phyloP scores from a whole-genome alignment of 2,113 vertebrate genomes.

The Cryptotis parvus region DNA sequence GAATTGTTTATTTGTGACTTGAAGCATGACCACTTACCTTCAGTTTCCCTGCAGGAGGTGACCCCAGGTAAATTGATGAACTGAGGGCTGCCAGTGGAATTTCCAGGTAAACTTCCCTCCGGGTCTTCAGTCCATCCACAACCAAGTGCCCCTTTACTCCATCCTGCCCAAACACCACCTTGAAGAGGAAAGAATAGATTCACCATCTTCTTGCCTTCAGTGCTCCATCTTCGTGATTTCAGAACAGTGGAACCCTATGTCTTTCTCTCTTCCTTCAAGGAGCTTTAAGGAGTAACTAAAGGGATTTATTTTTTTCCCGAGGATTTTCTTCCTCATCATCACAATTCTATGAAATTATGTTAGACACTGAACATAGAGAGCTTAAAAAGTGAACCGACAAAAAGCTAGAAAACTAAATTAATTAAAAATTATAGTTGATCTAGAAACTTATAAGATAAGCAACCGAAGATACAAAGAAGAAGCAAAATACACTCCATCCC shows the following conservation, averaged over 20 bases:
- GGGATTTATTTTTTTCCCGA: not conserved
- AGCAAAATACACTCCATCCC: not conserved
- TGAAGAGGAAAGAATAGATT: conserved; percentile 46
- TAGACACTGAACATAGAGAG: not conserved
- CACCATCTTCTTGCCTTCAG: not conserved
- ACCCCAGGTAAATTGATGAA: conserved; percentile 90
- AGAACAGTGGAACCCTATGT: not conserved
- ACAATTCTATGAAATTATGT: conserved; percentile 1
- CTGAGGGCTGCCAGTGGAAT: conserved; percentile 84
- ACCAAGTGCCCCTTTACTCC: conserved; percentile 88
- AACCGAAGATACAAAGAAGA: not conserved
- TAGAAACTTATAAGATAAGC: not conserved
- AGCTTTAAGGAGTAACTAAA: not conserved
- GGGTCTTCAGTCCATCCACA: conserved; percentile 92
- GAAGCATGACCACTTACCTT: conserved; percentile 80
- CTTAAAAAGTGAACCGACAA: not conserved
- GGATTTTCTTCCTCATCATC: no score
- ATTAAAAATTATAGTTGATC: not conserved
- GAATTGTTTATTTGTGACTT: not conserved
- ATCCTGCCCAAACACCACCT: conserved; percentile 92
- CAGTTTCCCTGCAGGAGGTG: conserved; percentile 82
- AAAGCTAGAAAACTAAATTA: not conserved
- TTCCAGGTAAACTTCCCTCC: conserved; percentile 86
- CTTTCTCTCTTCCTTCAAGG: not conserved
- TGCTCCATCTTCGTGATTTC: not conserved